These are phyloP conservation scores for Apotomis betuletana DNA, from an alignment of 2,888 invertebrate species.

Conservation along the genomic window DNA sequence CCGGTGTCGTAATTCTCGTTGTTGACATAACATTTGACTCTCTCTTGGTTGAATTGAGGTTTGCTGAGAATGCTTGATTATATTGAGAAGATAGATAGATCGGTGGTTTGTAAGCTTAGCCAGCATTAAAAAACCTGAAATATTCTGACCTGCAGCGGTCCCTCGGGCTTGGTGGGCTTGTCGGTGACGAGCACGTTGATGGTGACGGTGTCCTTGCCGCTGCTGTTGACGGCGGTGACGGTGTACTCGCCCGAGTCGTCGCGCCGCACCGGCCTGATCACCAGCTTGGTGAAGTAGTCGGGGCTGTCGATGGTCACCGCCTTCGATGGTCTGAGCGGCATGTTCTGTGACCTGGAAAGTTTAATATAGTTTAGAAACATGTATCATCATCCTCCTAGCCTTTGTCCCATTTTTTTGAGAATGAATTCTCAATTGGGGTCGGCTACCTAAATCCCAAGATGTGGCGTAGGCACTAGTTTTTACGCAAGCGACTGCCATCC, in stretches of 20 bases:
- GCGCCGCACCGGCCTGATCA: conserved; percentile 90
- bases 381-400: no score
- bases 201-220: conserved; percentile 92
- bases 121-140: neutral
- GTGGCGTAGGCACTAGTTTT: no score
- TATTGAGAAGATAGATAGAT: no score
- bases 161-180: conserved; percentile 94
- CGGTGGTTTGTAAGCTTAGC: no score
- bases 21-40: no score
- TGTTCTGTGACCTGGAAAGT: conserved; percentile 87
- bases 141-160: conserved; percentile 89
- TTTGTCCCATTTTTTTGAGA: no score
- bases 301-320: conserved; percentile 91
- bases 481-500: no score
- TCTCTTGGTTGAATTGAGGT: no score
- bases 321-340: conserved; percentile 87
- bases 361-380: neutral
- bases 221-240: conserved; percentile 92
- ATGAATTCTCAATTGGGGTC: no score
- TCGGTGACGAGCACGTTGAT: conserved; percentile 93
- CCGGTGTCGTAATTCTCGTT: no score
- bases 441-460: no score
- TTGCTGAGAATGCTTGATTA: no score
- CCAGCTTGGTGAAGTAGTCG: conserved; percentile 94
- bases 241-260: conserved; percentile 94